Evolutionary conservation across 2,888 invertebrate species (phyloP).

Genomic region (Drosophila antonietae): DNA sequence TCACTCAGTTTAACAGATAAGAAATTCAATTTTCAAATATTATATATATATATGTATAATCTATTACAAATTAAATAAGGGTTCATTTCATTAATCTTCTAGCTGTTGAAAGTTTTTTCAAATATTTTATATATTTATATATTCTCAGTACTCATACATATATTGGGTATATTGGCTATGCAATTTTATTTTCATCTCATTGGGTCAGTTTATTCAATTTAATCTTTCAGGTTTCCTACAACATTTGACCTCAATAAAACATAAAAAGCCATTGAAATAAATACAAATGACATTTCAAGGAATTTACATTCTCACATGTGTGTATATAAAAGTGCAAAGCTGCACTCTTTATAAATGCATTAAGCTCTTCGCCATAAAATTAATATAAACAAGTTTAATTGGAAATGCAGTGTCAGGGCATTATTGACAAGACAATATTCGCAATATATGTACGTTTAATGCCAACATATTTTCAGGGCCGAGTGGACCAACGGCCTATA

Average conservation of each 20-base stretch:
- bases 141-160: background rate
- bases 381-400: constrained; percentile 50
- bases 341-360: constrained; percentile 22
- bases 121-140: background rate
- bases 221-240: background rate
- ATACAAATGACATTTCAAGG: constrained; percentile 7
- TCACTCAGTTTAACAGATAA: background rate
- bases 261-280: background rate
- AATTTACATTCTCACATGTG: background rate
- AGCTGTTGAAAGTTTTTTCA: background rate
- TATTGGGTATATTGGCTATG: background rate
- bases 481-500: background rate
- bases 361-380: constrained; percentile 26
- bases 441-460: constrained; percentile 13
- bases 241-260: constrained; percentile 15
- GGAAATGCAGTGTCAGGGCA: constrained; percentile 20
- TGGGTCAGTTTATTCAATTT: background rate
- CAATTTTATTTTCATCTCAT: background rate
- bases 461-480: constrained; percentile 23
- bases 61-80: background rate
- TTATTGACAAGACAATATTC: constrained; percentile 35
- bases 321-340: background rate
- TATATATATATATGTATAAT: background rate
- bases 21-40: background rate
- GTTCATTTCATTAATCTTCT: background rate